Evolutionary conservation across 2,888 invertebrate genomes (phyloP).

Genomic region (Epiblema foenella): DNA sequence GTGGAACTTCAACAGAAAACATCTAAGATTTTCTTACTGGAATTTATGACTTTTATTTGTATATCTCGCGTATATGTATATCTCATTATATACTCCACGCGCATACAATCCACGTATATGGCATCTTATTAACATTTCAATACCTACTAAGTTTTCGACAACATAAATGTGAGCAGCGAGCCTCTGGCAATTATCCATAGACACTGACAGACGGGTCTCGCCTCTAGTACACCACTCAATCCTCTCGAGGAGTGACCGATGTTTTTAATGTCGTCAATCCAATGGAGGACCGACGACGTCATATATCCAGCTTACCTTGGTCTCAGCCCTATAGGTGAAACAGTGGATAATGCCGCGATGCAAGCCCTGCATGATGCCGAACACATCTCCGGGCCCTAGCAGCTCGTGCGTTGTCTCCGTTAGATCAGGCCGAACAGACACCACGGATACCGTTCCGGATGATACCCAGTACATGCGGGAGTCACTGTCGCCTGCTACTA

Average conservation of each 20-base stretch:
- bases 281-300: no score
- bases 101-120: not conserved
- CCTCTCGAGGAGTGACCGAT: no score
- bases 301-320: conserved; percentile 75
- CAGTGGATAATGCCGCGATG: conserved; percentile 76
- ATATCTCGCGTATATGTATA: not conserved
- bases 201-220: no score
- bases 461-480: conserved; percentile 84
- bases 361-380: conserved; percentile 82
- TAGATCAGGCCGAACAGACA: conserved; percentile 73
- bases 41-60: not conserved
- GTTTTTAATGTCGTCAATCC: no score
- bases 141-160: not conserved
- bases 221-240: no score
- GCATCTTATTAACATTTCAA: not conserved
- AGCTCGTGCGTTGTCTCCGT: conserved; percentile 79
- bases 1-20: not conserved
- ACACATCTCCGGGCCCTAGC: conserved; percentile 76
- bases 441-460: conserved; percentile 75
- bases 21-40: not conserved
- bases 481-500: conserved; percentile 82
- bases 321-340: conserved; percentile 82
- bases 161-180: not conserved
- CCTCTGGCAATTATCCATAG: not conserved
- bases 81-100: no score